phyloP scores from a whole-genome alignment of 53 echinoderm and acorn worm species.

The Crossaster papposus region DNA sequence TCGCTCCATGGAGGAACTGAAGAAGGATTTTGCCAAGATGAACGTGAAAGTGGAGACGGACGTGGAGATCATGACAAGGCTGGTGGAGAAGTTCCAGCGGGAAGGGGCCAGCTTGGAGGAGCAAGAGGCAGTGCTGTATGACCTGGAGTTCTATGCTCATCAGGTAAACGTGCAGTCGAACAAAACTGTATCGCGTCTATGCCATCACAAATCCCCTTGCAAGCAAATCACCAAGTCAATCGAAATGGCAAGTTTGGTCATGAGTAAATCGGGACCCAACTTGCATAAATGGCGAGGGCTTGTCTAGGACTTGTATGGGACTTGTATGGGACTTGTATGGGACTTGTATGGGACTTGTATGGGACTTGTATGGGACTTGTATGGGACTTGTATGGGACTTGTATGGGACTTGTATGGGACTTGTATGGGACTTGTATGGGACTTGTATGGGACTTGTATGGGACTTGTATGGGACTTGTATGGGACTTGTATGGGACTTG shows the following conservation, averaged over 20 bases:
- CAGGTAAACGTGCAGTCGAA: conserved; percentile 76
- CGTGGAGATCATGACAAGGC: conserved; percentile 80
- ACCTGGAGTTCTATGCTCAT: conserved; percentile 92
- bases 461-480: too few relatives aligned
- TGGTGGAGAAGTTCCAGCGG: conserved; percentile 65
- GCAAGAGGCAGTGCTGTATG: conserved; percentile 61
- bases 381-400: too few relatives aligned
- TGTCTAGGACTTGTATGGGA: too few relatives aligned
- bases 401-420: too few relatives aligned
- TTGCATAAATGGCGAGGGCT: too few relatives aligned
- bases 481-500: too few relatives aligned
- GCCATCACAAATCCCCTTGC: neutral
- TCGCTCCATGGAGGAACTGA: conserved; percentile 87
- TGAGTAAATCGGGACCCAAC: neutral
- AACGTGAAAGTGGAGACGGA: conserved; percentile 87
- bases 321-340: too few relatives aligned
- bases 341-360: too few relatives aligned
- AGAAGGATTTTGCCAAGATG: conserved; percentile 80
- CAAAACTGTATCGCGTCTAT: too few relatives aligned
- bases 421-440: too few relatives aligned
- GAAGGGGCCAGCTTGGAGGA: conserved; percentile 65
- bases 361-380: too few relatives aligned
- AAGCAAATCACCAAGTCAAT: neutral
- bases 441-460: too few relatives aligned
- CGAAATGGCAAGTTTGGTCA: neutral